Conservation (phyloP, 2,888 invertebrate species). For the Leptura quadrifasciata region DNA sequence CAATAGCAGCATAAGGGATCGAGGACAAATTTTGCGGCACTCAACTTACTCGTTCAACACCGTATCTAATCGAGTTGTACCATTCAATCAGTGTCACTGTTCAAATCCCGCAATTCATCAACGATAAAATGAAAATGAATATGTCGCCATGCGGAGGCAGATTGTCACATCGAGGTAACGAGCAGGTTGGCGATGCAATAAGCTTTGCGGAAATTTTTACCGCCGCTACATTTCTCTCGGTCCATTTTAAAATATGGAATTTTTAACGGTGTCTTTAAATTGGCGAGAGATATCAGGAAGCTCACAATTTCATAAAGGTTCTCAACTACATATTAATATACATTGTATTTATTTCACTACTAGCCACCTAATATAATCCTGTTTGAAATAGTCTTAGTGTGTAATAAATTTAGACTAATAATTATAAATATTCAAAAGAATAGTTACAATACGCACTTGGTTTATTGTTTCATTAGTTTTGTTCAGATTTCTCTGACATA, state of each 20-base stretch:
- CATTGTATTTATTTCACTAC: too few relatives aligned
- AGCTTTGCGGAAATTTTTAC: conserved; percentile 40
- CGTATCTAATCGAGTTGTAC: conserved; percentile 71
- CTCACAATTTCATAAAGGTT: not conserved
- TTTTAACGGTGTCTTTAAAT: conserved; percentile 34
- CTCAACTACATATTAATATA: too few relatives aligned
- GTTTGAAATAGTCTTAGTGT: too few relatives aligned
- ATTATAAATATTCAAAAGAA: too few relatives aligned
- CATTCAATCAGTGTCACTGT: conserved; percentile 73
- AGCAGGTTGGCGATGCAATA: conserved; percentile 43
- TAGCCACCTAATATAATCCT: too few relatives aligned
- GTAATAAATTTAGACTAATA: too few relatives aligned
- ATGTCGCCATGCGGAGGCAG: conserved; percentile 66
- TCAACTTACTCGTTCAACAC: conserved; percentile 67
- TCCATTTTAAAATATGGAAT: conserved; percentile 28
- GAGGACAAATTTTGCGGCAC: conserved; percentile 67
- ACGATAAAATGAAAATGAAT: conserved; percentile 71
- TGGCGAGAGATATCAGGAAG: not conserved
- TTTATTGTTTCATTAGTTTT: too few relatives aligned
- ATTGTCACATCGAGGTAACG: conserved; percentile 66
- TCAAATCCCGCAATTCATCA: conserved; percentile 71
- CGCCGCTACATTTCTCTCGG: conserved; percentile 14
- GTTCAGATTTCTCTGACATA: too few relatives aligned
- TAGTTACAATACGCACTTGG: too few relatives aligned
- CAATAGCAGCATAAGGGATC: conserved; percentile 54